Conservation (phyloP, 1,140 invertebrate species). For the Eupeodes corollae region DNA sequence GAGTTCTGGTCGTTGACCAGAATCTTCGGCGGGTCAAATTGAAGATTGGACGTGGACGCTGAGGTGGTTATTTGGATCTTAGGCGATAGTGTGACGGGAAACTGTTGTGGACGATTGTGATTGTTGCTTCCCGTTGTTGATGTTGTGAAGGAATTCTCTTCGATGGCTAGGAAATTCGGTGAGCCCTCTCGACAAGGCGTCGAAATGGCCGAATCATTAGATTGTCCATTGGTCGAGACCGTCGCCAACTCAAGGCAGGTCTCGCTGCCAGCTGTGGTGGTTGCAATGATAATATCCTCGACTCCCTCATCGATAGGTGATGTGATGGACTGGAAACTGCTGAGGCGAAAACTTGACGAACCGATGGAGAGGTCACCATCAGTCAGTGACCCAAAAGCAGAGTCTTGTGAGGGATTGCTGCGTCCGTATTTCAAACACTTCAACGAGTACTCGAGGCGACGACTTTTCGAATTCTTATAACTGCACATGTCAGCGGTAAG, state of each 20-base stretch:
- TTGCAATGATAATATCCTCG: slow-evolving; percentile 35
- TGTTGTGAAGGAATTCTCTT: slow-evolving; percentile 13
- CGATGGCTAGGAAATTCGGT: slow-evolving; percentile 31
- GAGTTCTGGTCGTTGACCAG: slow-evolving; percentile 37
- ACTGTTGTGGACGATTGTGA: slow-evolving; percentile 28
- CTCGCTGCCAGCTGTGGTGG: slow-evolving; percentile 32
- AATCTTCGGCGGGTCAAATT: slow-evolving; percentile 37
- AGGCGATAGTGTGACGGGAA: slow-evolving; percentile 30
- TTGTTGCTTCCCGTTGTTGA: slow-evolving; percentile 11
- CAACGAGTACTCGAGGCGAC: slow-evolving; percentile 32
- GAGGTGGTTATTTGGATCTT: slow-evolving; percentile 32
- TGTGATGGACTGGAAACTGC: slow-evolving; percentile 36
- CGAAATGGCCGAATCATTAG: slow-evolving; percentile 33
- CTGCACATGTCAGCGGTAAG: slow-evolving; percentile 35
- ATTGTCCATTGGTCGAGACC: slow-evolving; percentile 32
- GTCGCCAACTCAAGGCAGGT: slow-evolving; percentile 32
- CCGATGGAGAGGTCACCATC: slow-evolving; percentile 35
- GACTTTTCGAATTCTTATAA: slow-evolving; percentile 35
- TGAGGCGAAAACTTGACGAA: slow-evolving; percentile 32
- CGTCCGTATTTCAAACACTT: slow-evolving; percentile 36
- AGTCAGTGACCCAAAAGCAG: slow-evolving; percentile 34
- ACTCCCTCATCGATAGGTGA: slow-evolving; percentile 36
- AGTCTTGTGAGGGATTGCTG: slow-evolving; percentile 37
- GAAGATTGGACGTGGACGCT: slow-evolving; percentile 14
- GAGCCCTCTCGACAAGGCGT: slow-evolving; percentile 33